A percentile compares a stretch with the other conserved stretches of the same genome.
phyloP scores from a whole-genome alignment of 2,113 vertebrate species.

The Megalops atlanticus region DNA sequence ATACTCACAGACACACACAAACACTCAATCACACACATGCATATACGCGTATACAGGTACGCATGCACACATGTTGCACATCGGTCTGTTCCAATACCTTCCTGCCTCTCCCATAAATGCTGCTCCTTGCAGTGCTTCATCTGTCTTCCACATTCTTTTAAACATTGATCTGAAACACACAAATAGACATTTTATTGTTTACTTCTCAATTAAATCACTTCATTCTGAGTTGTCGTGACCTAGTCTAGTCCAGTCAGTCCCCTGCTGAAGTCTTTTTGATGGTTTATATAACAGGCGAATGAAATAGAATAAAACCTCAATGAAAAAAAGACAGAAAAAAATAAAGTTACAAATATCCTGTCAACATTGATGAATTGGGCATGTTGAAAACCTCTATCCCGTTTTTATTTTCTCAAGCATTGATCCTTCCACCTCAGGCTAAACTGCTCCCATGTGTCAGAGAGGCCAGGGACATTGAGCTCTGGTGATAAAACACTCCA shows the following conservation, averaged over 20 bases:
- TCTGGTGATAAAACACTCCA: conserved; percentile 50
- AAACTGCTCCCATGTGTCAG: conserved; percentile 34
- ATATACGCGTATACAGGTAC: no score
- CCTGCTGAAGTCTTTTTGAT: conserved; percentile 9
- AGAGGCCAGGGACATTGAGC: conserved; percentile 35
- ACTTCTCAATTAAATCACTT: conserved; percentile 4
- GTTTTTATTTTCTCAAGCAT: conserved; percentile 62
- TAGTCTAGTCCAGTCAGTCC: not conserved
- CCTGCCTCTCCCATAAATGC: no score
- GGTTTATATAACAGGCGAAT: conserved; percentile 7
- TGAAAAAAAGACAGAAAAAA: conserved; percentile 2
- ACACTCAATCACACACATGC: not conserved
- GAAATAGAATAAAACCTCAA: conserved; percentile 25
- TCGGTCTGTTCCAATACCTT: no score
- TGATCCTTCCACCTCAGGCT: conserved; percentile 42
- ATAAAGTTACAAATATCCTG: conserved; percentile 62
- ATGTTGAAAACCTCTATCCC: conserved; percentile 42
- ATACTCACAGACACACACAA: not conserved
- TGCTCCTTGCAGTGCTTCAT: no score
- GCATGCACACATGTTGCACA: no score
- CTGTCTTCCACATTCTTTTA: no score
- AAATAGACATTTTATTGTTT: not conserved
- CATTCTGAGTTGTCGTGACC: not conserved
- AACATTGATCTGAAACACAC: not conserved
- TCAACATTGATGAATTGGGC: conserved; percentile 57